phyloP scores from a whole-genome alignment of 35 echinoderm and acorn worm species.

The Amphiura filiformis region DNA sequence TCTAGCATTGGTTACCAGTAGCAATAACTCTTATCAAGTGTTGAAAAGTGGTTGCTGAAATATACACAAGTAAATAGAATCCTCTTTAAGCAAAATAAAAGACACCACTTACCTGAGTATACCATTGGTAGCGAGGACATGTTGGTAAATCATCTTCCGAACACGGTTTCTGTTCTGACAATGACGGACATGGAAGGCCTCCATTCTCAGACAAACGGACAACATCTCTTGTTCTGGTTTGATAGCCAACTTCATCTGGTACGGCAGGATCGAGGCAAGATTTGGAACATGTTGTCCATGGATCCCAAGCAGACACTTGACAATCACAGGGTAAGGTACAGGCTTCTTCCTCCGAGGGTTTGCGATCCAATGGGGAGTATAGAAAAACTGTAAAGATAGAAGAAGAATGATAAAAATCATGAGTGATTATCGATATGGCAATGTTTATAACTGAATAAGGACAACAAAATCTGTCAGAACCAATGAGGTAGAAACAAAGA shows the following conservation, averaged over 20 bases:
- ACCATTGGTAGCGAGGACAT: constrained; percentile 64
- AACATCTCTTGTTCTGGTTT: constrained; percentile 49
- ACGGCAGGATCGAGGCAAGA: constrained; percentile 47
- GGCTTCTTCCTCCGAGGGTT: constrained; percentile 41
- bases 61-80: too few relatives aligned
- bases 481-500: too few relatives aligned
- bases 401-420: not conserved
- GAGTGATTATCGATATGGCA: too few relatives aligned
- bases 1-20: too few relatives aligned
- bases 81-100: constrained; percentile 4
- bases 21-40: too few relatives aligned
- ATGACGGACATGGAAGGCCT: constrained; percentile 57
- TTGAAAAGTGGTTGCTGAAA: too few relatives aligned
- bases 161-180: constrained; percentile 48
- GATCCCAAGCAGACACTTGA: constrained; percentile 54
- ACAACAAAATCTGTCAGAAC: too few relatives aligned
- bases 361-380: constrained; percentile 20
- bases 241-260: constrained; percentile 16
- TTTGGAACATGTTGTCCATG: constrained; percentile 61
- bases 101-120: constrained; percentile 44
- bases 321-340: constrained; percentile 86
- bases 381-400: not conserved
- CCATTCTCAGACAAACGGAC: constrained; percentile 47
- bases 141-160: constrained; percentile 27
- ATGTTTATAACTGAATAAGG: too few relatives aligned